These are phyloP conservation scores for Lithophane semibrunnea DNA, from an alignment of 2,888 invertebrate genomes.

Conservation along the genomic window DNA sequence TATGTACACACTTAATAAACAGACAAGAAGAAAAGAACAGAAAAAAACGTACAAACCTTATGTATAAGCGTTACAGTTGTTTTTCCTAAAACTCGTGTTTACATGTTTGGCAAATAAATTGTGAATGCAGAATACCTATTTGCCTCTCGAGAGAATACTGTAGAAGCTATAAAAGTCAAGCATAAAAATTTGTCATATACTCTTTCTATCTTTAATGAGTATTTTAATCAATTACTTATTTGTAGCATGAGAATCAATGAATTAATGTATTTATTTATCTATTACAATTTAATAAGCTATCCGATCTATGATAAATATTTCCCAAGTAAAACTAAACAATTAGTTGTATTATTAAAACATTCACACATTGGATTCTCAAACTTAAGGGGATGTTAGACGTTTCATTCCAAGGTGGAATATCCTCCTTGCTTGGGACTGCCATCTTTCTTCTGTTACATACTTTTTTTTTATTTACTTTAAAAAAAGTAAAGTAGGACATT, in stretches of 20 bases:
- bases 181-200: background rate
- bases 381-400: background rate
- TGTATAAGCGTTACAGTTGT: too few species aligned
- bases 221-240: background rate
- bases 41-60: too few species aligned
- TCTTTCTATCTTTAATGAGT: background rate
- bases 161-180: background rate
- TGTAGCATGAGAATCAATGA: background rate
- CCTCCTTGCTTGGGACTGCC: background rate
- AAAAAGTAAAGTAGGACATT: too few species aligned
- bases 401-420: background rate
- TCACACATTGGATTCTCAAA: background rate
- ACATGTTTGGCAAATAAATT: too few species aligned
- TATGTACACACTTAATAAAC: too few species aligned
- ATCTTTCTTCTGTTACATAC: background rate
- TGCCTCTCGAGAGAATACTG: background rate
- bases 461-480: too few species aligned
- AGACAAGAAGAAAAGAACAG: too few species aligned
- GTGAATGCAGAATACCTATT: too few species aligned
- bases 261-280: background rate
- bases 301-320: background rate
- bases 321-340: background rate
- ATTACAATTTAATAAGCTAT: background rate
- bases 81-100: too few species aligned
- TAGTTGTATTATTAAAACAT: background rate